Base-by-base conservation (phyloP, 2,113 vertebrate genomes). In the Apteryx owenii region DNA sequence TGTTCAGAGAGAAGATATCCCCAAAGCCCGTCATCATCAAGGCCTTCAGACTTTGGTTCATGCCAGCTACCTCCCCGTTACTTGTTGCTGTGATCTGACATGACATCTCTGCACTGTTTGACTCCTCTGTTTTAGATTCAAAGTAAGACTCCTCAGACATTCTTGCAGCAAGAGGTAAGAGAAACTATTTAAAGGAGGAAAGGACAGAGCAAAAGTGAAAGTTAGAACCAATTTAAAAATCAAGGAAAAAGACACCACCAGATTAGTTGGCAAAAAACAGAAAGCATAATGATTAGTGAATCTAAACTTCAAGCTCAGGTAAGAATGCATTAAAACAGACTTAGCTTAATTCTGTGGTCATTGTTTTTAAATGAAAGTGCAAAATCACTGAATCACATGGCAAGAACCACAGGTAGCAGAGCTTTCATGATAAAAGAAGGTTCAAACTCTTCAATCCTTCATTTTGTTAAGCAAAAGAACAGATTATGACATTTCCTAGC, bases 71-170 rank as follows among this genome's bases (percentile, higher is more conserved):
- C 98, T 99, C 98, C 98, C 98, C 98, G 96, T 99, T 99, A 98
- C 98, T 98, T 87, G 98, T 96, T 98, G 99, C 92, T 95, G 98
- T 98, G 98, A 99, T 99, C 98, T 99, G 98, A 98, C 99, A 99
- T 82, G 99, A 99, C 99, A 99, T 98, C 98, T 99, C 99, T 96
- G 99, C 99, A 98, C 99, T 99, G 97, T 99, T 99, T 98, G 99
- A 99, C 95, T 99, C 98, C 98, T 99, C 98, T 98, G 98, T 99
- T 98, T 99, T 98, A 98, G 98, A 99, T 98, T 99, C 98, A 99
- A 99, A 99, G 98, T 99, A 99, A 96, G 98, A 99, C 98, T 99
- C 98, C 97, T 99, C 96, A 98, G 98, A 99, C 98, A 99, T 98
- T 98, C 98, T 99, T 98, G 98, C 98, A 98, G 98, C 98, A 98